Percentiles rank a stretch among this genome's conserved stretches.
Evolutionary conservation across 1,140 invertebrate genomes (phyloP).

Genomic region (Temnothorax longispinosus): DNA sequence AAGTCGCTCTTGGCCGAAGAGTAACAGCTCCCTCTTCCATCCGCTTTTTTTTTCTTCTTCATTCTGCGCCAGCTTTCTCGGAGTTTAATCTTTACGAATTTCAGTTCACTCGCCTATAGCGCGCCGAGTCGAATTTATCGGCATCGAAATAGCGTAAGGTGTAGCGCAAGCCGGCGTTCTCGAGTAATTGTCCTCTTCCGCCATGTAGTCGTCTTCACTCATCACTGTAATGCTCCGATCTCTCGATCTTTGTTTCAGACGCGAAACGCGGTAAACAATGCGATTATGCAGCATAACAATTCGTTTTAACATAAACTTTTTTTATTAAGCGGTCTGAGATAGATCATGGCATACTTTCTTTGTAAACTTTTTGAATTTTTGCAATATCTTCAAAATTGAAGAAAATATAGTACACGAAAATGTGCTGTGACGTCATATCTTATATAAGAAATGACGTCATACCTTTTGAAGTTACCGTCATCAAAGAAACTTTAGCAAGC

Average conservation of each 20-base stretch:
- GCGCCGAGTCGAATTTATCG: slow-evolving; percentile 57
- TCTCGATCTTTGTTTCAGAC: slow-evolving; percentile 62
- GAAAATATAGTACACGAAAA: too few species aligned
- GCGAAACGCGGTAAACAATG: slow-evolving; percentile 73
- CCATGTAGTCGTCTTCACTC: background rate
- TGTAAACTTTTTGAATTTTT: too few species aligned
- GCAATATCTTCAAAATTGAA: too few species aligned
- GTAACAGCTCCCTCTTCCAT: slow-evolving; percentile 52
- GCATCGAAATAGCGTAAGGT: slow-evolving; percentile 22
- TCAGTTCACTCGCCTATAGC: background rate
- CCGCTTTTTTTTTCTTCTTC: slow-evolving; percentile 17
- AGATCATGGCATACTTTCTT: too few species aligned
- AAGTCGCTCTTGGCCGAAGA: slow-evolving; percentile 55
- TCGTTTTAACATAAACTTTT: background rate
- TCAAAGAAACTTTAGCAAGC: too few species aligned
- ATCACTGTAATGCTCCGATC: too few species aligned
- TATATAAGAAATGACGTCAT: too few species aligned
- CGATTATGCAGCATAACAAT: slow-evolving; percentile 71
- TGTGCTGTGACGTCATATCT: too few species aligned
- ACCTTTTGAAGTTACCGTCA: too few species aligned
- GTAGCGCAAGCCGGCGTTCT: background rate
- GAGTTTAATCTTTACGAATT: slow-evolving; percentile 41
- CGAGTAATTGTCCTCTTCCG: slow-evolving; percentile 39
- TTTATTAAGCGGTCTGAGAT: too few species aligned
- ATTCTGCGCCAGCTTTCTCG: slow-evolving; percentile 34